phyloP scores from a whole-genome alignment of 2,888 invertebrate genomes.

The Chrysina gloriosa region DNA sequence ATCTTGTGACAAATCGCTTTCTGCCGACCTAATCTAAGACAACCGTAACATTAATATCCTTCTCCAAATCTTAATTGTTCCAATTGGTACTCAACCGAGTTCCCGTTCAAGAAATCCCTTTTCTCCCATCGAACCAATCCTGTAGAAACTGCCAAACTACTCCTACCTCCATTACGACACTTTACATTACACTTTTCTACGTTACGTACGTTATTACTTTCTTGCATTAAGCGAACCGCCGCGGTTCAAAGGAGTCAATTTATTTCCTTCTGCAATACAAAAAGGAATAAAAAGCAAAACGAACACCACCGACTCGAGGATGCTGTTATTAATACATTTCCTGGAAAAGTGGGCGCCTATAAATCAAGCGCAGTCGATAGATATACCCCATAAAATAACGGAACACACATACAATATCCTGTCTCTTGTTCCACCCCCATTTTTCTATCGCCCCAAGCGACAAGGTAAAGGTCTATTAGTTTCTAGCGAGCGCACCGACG shows the following conservation, averaged over 20 bases:
- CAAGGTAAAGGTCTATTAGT: slow-evolving; percentile 37
- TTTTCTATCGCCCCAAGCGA: slow-evolving; percentile 27
- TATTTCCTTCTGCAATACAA: neutral
- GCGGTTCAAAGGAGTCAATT: neutral
- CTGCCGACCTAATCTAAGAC: no score
- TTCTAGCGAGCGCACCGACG: slow-evolving; percentile 2
- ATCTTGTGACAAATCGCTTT: no score
- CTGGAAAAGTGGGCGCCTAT: slow-evolving; percentile 17
- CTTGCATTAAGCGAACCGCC: neutral
- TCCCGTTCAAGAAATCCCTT: no score
- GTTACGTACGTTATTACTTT: neutral
- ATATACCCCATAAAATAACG: slow-evolving; percentile 30
- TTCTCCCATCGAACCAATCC: no score
- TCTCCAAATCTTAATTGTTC: no score
- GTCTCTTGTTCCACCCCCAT: slow-evolving; percentile 8
- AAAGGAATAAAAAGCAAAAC: neutral
- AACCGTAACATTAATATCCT: no score
- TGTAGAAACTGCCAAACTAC: no score
- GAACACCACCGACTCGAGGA: neutral
- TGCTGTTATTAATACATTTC: slow-evolving; percentile 28
- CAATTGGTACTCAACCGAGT: no score
- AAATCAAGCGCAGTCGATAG: slow-evolving; percentile 17
- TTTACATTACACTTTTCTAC: neutral
- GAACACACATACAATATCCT: slow-evolving; percentile 14
- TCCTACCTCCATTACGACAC: no score